A percentile compares a stretch with the other conserved stretches of the same genome.
phyloP scores from a whole-genome alignment of 1,140 invertebrate genomes.

The Drosophila quadrilineata region DNA sequence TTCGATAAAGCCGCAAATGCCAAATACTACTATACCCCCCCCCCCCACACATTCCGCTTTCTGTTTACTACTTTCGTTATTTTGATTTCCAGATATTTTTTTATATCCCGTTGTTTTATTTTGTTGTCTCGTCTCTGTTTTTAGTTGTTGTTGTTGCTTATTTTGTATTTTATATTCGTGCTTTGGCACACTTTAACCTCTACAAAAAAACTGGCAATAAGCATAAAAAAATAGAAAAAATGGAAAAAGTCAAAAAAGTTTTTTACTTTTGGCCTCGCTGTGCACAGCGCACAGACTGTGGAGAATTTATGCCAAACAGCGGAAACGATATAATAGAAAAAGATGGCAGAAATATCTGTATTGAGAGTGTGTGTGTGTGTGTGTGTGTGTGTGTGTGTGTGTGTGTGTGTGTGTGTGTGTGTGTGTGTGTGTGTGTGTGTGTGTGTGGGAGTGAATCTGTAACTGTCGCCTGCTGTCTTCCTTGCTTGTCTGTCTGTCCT shows the following conservation, averaged over 20 bases:
- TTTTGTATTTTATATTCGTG: conserved; percentile 44
- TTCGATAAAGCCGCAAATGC: conserved; percentile 63
- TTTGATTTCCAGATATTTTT: conserved; percentile 40
- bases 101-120: conserved; percentile 17
- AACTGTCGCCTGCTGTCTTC: no score
- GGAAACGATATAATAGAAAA: conserved; percentile 78
- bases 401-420: no score
- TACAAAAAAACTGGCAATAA: conserved; percentile 32
- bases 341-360: conserved; percentile 65
- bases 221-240: conserved; percentile 50
- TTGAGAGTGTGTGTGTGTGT: not conserved
- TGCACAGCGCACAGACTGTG: no score
- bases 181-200: conserved; percentile 76
- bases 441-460: no score
- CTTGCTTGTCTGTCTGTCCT: no score
- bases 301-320: conserved; percentile 55
- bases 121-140: conserved; percentile 3
- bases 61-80: no score
- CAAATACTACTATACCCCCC: conserved; percentile 51
- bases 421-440: no score
- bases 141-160: not conserved
- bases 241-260: no score
- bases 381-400: not conserved
- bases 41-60: no score
- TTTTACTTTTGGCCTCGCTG: conserved; percentile 36